phyloP scores from a whole-genome alignment of 1,140 invertebrate genomes.

The Lasioglossum baleicum region DNA sequence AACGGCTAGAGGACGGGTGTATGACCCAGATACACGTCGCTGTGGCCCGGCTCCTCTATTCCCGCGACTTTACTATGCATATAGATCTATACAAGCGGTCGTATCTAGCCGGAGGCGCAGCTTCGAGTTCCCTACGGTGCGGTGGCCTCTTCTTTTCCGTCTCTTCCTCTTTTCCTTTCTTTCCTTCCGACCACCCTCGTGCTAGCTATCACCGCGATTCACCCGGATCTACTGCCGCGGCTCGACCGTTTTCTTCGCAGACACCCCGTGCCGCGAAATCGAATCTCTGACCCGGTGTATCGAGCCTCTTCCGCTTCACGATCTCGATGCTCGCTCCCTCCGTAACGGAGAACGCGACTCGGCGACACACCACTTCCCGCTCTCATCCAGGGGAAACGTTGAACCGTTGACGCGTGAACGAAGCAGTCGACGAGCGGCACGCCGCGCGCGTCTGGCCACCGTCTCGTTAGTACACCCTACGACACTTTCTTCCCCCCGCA shows the following conservation, averaged over 20 bases:
- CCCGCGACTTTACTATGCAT: constrained; percentile 57
- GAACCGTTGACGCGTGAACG: constrained; percentile 3
- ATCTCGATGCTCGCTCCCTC: neutral
- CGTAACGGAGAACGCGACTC: neutral
- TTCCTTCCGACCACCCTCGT: neutral
- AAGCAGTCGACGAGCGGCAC: neutral
- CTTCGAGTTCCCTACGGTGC: constrained; percentile 39
- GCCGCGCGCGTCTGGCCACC: neutral
- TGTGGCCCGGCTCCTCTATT: constrained; percentile 43
- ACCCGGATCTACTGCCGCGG: too few species aligned
- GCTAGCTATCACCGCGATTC: too few species aligned
- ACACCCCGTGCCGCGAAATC: neutral
- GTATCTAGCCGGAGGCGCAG: constrained; percentile 51
- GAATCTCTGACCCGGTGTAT: constrained; percentile 10
- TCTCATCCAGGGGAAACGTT: neutral
- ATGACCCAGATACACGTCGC: constrained; percentile 55
- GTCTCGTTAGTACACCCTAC: neutral
- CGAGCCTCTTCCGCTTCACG: neutral
- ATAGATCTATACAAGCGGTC: constrained; percentile 53
- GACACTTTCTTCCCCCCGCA: neutral
- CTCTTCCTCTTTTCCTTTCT: neutral
- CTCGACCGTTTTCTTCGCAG: neutral
- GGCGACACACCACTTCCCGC: neutral
- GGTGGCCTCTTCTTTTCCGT: neutral
- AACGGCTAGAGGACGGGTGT: constrained; percentile 33